Conservation (phyloP, 2,797 vertebrate species). For the Smutsia gigantea region DNA sequence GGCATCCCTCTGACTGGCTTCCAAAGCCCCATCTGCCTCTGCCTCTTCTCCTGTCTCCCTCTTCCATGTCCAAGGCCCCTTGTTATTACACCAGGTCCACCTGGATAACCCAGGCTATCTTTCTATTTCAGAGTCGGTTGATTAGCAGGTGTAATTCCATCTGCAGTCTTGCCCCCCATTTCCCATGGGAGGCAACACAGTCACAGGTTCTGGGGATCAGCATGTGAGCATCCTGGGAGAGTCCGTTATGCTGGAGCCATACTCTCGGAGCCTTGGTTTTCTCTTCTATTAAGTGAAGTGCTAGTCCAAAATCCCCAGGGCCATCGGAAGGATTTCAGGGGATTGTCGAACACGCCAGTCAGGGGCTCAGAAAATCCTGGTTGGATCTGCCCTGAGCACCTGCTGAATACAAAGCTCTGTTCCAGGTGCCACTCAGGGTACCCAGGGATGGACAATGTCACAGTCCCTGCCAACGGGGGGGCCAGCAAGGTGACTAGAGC, state of each 20-base stretch:
- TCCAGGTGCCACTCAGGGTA: neutral
- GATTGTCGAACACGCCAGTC: rapidly evolving
- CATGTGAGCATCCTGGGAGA: rapidly evolving
- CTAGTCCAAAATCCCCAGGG: neutral
- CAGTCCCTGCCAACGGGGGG: neutral
- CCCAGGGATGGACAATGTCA: neutral
- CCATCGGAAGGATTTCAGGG: neutral
- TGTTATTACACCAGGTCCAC: too few relatives aligned
- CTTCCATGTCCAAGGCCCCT: neutral
- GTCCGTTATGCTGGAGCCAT: neutral
- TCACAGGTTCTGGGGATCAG: neutral
- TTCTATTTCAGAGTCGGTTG: neutral
- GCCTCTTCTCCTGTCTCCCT: neutral
- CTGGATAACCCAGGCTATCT: neutral
- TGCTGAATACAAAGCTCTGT: neutral
- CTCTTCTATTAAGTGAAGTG: neutral
- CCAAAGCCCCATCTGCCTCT: neutral
- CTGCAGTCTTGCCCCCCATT: neutral
- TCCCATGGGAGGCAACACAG: neutral
- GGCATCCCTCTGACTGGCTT: neutral
- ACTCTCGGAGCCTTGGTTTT: neutral
- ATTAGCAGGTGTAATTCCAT: neutral
- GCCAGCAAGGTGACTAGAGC: neutral
- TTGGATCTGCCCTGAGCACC: neutral
- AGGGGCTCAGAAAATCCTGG: neutral